A percentile compares a stretch with the other conserved stretches of the same genome.
These are phyloP conservation scores for Orius laevigatus DNA, from an alignment of 1,140 invertebrate species.

Conservation along the genomic window DNA sequence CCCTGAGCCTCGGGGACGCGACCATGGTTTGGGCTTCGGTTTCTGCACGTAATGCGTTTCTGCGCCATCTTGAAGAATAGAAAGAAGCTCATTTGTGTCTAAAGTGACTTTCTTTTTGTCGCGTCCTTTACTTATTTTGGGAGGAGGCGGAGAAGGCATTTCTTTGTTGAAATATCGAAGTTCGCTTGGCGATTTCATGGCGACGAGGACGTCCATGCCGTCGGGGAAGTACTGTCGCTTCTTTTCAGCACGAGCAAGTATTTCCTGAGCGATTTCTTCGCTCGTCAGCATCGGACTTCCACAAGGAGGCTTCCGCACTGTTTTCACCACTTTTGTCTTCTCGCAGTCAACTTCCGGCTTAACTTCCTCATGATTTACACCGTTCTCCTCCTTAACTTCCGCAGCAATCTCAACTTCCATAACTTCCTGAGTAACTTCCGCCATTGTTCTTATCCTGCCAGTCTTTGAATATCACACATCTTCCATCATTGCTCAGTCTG, in stretches of 20 bases:
- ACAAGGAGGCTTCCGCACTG: slow-evolving; percentile 2
- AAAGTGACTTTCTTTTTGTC: slow-evolving; percentile 10
- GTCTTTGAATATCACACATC: too few species aligned
- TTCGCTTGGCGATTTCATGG: slow-evolving; percentile 31
- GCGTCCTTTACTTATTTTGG: slow-evolving; percentile 21
- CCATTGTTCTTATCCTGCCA: too few species aligned
- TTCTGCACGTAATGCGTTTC: slow-evolving; percentile 20
- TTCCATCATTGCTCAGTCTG: too few species aligned
- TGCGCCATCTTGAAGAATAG: slow-evolving; percentile 32
- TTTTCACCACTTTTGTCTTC: not conserved
- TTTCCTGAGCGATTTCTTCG: slow-evolving; percentile 31
- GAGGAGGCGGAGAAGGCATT: slow-evolving; percentile 19
- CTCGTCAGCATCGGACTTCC: slow-evolving; percentile 32
- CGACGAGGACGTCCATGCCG: slow-evolving; percentile 30
- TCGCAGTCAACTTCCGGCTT: too few species aligned
- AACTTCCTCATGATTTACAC: too few species aligned
- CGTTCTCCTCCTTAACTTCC: too few species aligned
- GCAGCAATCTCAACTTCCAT: too few species aligned
- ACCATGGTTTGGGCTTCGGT: slow-evolving; percentile 8
- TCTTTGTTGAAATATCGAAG: slow-evolving; percentile 28
- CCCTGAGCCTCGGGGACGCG: slow-evolving; percentile 20
- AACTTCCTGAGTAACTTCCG: too few species aligned
- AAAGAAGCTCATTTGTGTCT: slow-evolving; percentile 22
- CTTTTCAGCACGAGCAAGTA: slow-evolving; percentile 27
- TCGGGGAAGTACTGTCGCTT: slow-evolving; percentile 24